Evolutionary conservation across 2,113 vertebrate species (phyloP).

Genomic region (Suricata suricatta): DNA sequence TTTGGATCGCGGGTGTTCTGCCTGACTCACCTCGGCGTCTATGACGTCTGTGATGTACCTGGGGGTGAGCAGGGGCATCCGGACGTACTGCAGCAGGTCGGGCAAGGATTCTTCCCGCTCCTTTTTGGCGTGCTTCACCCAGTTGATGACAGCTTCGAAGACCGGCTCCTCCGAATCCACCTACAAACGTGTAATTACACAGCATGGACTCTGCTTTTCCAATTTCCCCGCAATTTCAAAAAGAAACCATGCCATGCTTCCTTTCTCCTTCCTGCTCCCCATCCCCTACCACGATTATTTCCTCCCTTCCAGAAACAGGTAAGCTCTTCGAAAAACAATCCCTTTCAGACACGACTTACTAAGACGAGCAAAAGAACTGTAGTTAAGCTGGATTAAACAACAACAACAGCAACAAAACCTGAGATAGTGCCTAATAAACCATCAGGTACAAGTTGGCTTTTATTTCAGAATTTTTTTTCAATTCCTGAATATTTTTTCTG

Average conservation of each 20-base stretch:
- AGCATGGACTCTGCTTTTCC: not conserved
- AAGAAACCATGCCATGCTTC: no score
- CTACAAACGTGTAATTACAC: conserved; percentile 78
- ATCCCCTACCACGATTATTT: not conserved
- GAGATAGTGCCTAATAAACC: not conserved
- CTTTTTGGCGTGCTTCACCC: conserved; percentile 97
- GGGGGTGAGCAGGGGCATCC: conserved; percentile 97
- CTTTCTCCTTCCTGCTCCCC: not conserved
- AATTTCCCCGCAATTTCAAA: not conserved
- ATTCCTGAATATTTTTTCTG: not conserved
- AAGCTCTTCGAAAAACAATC: not conserved
- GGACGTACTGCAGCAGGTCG: conserved; percentile 95
- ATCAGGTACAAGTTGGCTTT: not conserved
- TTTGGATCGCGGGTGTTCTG: no score
- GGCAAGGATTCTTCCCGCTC: conserved; percentile 93
- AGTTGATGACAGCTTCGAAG: conserved; percentile 97
- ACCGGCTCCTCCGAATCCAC: conserved; percentile 98
- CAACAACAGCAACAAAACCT: not conserved
- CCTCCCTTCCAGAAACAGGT: not conserved
- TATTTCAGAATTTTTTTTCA: not conserved
- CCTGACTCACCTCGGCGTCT: conserved; percentile 92
- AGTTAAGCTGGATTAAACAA: not conserved
- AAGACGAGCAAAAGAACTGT: not conserved
- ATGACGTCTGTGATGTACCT: conserved; percentile 99
- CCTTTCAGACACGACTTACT: not conserved